Base-by-base conservation (phyloP, 2,888 invertebrate species). In the Agrochola circellaris region DNA sequence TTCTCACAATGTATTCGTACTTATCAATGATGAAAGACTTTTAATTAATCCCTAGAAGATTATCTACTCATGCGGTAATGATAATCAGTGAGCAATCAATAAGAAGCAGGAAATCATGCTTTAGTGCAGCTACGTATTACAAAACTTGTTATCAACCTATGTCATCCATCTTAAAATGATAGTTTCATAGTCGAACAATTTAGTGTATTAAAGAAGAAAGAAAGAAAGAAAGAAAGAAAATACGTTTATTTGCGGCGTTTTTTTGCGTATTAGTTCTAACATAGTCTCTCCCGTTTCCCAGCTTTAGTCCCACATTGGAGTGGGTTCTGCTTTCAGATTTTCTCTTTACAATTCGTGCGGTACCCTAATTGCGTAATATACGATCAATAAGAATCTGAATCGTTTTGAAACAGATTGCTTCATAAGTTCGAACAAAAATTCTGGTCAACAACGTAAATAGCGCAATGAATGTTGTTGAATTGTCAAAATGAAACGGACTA, bases 21-120 rank as follows among this genome's bases (percentile, higher is more conserved):
- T 20, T 79, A 66, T 66, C 48, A 79, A 64, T 83, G 23, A 66
- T 56, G 34, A 83, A 66, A 70, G n/a, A 83, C 48, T 34, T 75
- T 26, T 65, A 54, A 66, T 80, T 56, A 83, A 61, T 79, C 38
- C 56, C 11, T 34, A 38, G 23, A 45, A 61, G 80, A 84, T 81
- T 70, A 66, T 13, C 34, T 15, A 66, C 23, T 38, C 54, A 34
- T 66, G 84, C 51, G 26, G 42, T 66, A 79, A 34, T 34, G 30
- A 34, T 66, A 81, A 83, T 83, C 65, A 69, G 42, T 20, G 8
- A 26, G 6, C 4, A 56, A 66, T 79, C 38, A 54, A 66, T 56
- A 34, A 71, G 8, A 61, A 51, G 26, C 58, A 56, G 79, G 79
- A 79, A 81, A 61, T 65, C 11, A 56, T 48, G 45, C 70, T 54